Evolutionary conservation across 2,113 vertebrate genomes (phyloP).

Genomic region (Pseudopipra pipra): DNA sequence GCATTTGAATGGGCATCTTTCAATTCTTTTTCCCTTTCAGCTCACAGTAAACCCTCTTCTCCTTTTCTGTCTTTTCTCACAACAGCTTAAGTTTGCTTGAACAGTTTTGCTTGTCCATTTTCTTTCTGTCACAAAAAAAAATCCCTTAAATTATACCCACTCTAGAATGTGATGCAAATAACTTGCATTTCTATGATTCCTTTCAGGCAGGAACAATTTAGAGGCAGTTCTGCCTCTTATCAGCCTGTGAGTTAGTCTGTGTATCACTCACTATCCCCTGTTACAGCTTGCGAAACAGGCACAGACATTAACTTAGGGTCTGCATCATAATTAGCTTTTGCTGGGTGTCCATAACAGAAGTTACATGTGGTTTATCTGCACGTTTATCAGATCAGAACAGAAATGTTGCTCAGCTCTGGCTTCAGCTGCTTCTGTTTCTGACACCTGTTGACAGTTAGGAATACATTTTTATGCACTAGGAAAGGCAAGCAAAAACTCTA

Average conservation of each 20-base stretch:
- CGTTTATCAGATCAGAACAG: slow-evolving; percentile 47
- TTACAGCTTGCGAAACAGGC: not conserved
- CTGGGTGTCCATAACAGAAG: not conserved
- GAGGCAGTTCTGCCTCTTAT: not conserved
- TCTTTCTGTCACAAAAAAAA: not conserved
- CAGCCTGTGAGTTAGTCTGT: not conserved
- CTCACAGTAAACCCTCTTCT: slow-evolving; percentile 16
- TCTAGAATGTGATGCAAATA: not conserved
- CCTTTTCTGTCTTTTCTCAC: slow-evolving; percentile 26
- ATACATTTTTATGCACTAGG: slow-evolving; percentile 26
- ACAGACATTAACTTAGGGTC: not conserved
- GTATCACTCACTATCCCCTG: not conserved
- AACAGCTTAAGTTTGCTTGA: slow-evolving; percentile 40
- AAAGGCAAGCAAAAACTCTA: not conserved
- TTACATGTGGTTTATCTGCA: slow-evolving; percentile 14
- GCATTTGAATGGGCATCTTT: slow-evolving; percentile 54
- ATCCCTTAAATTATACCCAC: not conserved
- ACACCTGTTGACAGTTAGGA: slow-evolving; percentile 49
- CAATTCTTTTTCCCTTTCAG: slow-evolving; percentile 42
- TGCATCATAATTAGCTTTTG: not conserved
- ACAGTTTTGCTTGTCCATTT: slow-evolving; percentile 3
- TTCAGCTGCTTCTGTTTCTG: slow-evolving; percentile 43
- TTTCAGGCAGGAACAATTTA: slow-evolving; percentile 3
- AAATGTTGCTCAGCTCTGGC: slow-evolving; percentile 5
- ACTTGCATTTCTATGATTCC: slow-evolving; percentile 27